Evolutionary conservation across 64 coral and sea anemone species (phyloP), one percentile per base, ranked within the genome.

Genomic region (Dendrophyllia cribrosa): DNA sequence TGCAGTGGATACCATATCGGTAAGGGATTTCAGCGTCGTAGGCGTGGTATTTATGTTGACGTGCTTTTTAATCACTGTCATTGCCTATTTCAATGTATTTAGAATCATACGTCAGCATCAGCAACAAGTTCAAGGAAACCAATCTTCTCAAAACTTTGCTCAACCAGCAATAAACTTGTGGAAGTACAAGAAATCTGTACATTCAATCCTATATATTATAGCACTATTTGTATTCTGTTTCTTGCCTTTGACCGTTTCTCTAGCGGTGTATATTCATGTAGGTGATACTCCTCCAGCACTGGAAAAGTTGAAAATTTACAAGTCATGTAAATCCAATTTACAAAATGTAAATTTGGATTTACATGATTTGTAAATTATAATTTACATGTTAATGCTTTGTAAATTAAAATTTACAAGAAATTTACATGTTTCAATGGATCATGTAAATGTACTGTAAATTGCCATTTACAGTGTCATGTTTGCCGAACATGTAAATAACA

Each of bases 91-190:
- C 10, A 84, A 84, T 67, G 62, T 84, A 1, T 67, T 46, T 6
- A 45, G 45, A 67, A 68, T 67, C n/a, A 84, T 84, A 25, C 80
- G 80, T 11, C 44, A 51, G 15, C 80, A 51, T 19, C 62, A 84
- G 46, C 60, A 84, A 21, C 80, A 68, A 68, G 46, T 67, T n/a
- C 80, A 84, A 24, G 61, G 59, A 1, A 84, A 51, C 80, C 60
- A 51, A 5, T 9, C 45, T 3, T 64, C 16, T 51, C 60, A 51
- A 21, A 21, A 51, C 6, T 49, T 50, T 84, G 60, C 44, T 17
- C 62, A 22, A 51, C 19, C 17, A n/a, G 60, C 80, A 51, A 67
- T 84, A 48, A 23, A 83, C 79, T 67, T 84, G n/a, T 60, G 7
- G 4, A 84, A 84, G 15, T 67, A 67, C 44, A 51, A 67, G 45